Base-by-base conservation (phyloP, 2,797 vertebrate genomes). In the Cryptoprocta ferox region DNA sequence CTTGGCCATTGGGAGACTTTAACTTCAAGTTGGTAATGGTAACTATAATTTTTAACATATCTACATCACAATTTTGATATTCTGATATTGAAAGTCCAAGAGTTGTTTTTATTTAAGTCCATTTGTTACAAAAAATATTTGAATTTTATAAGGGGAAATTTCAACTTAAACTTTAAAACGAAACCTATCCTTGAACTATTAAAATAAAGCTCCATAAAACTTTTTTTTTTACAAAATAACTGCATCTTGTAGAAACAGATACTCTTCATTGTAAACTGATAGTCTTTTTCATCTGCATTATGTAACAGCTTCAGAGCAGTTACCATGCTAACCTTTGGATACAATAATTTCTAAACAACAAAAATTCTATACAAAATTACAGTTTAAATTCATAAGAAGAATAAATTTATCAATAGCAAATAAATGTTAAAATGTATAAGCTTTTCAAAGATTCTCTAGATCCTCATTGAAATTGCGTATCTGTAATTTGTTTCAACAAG, bases 401-500 rank as follows among this genome's bases (percentile, higher is more conserved):
- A 76, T 83, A 53, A 63, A 76, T 63, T 75, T 87, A 93, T 75
- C 16, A 87, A 65, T 61, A 93, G 39, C 83, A 92, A 92, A 81
- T 21, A 79, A 86, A 95, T 75, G 35, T 42, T 80, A 83, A 94
- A 48, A 48, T 21, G 37, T 63, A 66, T n/a, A 73, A 68, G 12
- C 3, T 4, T 76, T 66, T 35, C 63, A 80, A 91, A 76, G 3
- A 65, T 88, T 92, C 68, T 70, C 32, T 39, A 13, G 56, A 73
- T 75, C 0, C 39, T 83, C 65, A 45, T 24, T 75, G 50, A 82
- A 86, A 50, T 16, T 63, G 12, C 28, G 30, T 32, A 71, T 84
- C 28, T 76, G 6, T 50, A 93, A 81, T 63, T 97, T 88, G 48
- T 95, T 94, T 95, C 48, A 86, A 79, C n/a, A 95, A 80, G 53